A percentile compares a stretch with the other conserved stretches of the same genome.
Conservation (phyloP, 92 coral and sea anemone genomes). For the Bergia puertoricense region DNA sequence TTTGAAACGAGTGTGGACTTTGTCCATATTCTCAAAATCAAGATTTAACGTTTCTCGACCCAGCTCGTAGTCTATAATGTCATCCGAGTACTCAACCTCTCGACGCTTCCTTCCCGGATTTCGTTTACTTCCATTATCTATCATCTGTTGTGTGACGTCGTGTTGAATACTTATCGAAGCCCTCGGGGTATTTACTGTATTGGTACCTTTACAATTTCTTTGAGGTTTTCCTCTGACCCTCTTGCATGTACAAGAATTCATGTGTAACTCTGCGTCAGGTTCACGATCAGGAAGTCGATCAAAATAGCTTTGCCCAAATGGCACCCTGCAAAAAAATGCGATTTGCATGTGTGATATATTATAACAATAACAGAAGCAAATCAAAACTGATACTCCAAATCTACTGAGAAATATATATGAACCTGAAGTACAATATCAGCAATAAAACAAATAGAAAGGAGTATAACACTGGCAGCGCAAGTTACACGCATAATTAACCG, state of each 20-base stretch:
- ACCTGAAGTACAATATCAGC: too few relatives aligned
- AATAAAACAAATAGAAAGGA: too few relatives aligned
- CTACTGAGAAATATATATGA: too few relatives aligned
- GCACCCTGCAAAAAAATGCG: constrained; percentile 1
- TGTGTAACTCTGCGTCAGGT: background rate
- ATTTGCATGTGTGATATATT: too few relatives aligned
- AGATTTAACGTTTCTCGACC: constrained; percentile 22
- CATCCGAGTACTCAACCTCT: constrained; percentile 55
- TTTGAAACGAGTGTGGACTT: constrained; percentile 37
- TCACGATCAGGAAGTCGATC: constrained; percentile 7
- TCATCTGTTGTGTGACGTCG: background rate
- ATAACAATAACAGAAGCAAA: too few relatives aligned
- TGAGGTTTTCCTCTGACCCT: background rate
- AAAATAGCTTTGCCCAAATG: constrained; percentile 26
- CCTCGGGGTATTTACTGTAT: background rate
- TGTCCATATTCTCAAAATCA: constrained; percentile 3
- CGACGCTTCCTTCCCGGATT: constrained; percentile 26
- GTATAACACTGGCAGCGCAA: too few relatives aligned
- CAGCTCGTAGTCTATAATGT: constrained; percentile 60
- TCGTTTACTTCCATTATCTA: background rate
- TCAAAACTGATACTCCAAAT: too few relatives aligned
- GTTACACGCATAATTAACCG: too few relatives aligned
- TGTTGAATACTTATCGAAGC: background rate
- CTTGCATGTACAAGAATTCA: constrained; percentile 25
- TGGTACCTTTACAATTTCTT: background rate